These are phyloP conservation scores for Euphonia xanthogaster DNA, from an alignment of 2,797 vertebrate genomes.

Conservation along the genomic window DNA sequence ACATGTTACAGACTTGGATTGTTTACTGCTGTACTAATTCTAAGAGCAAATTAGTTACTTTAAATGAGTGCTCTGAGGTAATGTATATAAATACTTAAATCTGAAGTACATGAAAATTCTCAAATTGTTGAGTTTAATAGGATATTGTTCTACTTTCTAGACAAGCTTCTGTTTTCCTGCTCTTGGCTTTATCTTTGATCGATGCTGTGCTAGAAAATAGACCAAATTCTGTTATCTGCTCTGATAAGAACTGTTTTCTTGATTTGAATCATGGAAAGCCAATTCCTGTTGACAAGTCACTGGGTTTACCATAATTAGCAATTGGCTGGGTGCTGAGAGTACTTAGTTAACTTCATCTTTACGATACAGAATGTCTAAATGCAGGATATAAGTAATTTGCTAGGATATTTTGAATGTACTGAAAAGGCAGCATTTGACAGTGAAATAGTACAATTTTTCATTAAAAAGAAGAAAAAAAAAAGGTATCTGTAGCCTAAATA, in stretches of 20 bases:
- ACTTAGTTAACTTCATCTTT: neutral
- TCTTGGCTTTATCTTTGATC: neutral
- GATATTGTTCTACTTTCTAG: neutral
- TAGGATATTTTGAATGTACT: neutral
- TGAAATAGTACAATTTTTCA: neutral
- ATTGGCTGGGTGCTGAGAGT: neutral
- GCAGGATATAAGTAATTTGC: neutral
- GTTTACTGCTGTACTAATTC: neutral
- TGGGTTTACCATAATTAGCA: neutral
- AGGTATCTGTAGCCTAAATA: neutral
- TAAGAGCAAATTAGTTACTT: neutral
- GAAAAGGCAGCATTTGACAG: neutral
- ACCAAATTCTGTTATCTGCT: neutral
- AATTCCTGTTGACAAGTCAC: neutral
- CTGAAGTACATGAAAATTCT: neutral
- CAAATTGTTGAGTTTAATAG: neutral
- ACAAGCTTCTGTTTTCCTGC: neutral
- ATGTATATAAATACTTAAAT: neutral
- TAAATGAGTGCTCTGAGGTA: neutral
- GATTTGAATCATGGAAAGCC: neutral
- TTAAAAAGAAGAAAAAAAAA: neutral
- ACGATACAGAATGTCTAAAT: neutral
- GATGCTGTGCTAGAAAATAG: neutral
- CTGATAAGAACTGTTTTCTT: neutral
- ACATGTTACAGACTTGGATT: rapidly evolving